Conservation (phyloP, 2,797 vertebrate genomes). For the Pristis pectinata region DNA sequence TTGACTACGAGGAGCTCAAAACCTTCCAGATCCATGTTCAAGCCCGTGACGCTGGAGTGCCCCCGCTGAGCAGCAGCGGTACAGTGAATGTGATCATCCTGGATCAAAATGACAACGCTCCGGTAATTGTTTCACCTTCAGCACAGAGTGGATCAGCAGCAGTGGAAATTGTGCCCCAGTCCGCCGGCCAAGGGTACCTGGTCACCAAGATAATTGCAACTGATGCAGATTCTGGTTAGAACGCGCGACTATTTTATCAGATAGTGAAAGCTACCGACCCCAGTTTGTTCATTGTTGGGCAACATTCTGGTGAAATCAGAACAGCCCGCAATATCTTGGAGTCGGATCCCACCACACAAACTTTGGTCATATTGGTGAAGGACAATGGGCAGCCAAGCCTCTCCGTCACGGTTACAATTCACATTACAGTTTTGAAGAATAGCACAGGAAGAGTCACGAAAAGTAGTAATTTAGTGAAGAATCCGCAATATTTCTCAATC, state of each 20-base stretch:
- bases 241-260: constrained; percentile 58
- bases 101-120: constrained; percentile 58
- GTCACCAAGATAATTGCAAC: constrained; percentile 38
- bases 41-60: constrained; percentile 59
- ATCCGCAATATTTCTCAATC: background rate
- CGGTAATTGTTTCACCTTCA: constrained; percentile 48
- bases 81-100: constrained; percentile 48
- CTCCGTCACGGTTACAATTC: constrained; percentile 42
- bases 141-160: constrained; percentile 3
- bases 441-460: background rate
- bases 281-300: constrained; percentile 51
- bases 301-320: constrained; percentile 53
- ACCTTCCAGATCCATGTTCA: constrained; percentile 46
- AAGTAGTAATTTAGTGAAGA: background rate
- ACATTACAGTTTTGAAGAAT: background rate
- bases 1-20: background rate
- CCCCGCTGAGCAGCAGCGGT: constrained; percentile 54
- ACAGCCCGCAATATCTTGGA: constrained; percentile 47
- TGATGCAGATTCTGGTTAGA: constrained; percentile 57
- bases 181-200: constrained; percentile 29
- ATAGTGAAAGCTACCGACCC: constrained; percentile 59
- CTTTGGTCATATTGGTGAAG: constrained; percentile 49
- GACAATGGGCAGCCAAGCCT: constrained; percentile 55
- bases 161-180: constrained; percentile 49
- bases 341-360: constrained; percentile 51